Evolutionary conservation across 2,113 vertebrate genomes (phyloP), one percentile per base, ranked within the genome.

Genomic region (Salvator merianae): DNA sequence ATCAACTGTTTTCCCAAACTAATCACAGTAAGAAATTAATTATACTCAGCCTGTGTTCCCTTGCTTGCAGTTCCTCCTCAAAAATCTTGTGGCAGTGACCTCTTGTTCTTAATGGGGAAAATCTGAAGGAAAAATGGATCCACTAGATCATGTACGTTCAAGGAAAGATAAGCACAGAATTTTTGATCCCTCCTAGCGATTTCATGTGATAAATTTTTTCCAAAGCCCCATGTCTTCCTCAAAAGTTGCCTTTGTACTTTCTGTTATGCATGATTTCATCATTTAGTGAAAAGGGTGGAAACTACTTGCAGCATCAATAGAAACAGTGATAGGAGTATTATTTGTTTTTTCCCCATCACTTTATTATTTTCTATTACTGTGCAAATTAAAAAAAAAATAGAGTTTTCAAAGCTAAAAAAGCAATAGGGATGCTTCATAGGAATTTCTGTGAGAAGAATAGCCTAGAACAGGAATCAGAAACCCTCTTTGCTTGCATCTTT

Each of bases 21-120:
- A n/a, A n/a, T 0, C 50, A 86, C 71, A 59, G 53, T 63, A 76
- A 82, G 84, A 86, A 85, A 92, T 73, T 88, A 72, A n/a, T n/a
- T 7, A 26, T 50, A n/a, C 1, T 47, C 2, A 13, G 38, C 71
- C 8, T 9, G 24, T 38, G 18, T n/a, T 30, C 28, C 50, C 47
- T 74, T 13, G 38, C 13, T 20, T 5, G 24, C 38, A 40, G 40
- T 40, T 18, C n/a, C 40, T 72, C 28, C 14, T 50, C 26, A 47
- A 50, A n/a, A n/a, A 7, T 74, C 43, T 74, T 50, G 12, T 69
- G 66, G 66, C 28, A 30, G 43, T 74, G 43, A 6, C 24, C 43
- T 47, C 34, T 34, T 38, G 47, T 47, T 47, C 40, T 40, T 74
- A 40, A 28, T 38, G 50, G 22, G 72, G 28, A 74, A 50, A 4